A percentile compares a stretch with the other conserved stretches of the same genome.
Evolutionary conservation across 1,140 invertebrate species (phyloP).

Genomic region (Lanistes nyassanus): DNA sequence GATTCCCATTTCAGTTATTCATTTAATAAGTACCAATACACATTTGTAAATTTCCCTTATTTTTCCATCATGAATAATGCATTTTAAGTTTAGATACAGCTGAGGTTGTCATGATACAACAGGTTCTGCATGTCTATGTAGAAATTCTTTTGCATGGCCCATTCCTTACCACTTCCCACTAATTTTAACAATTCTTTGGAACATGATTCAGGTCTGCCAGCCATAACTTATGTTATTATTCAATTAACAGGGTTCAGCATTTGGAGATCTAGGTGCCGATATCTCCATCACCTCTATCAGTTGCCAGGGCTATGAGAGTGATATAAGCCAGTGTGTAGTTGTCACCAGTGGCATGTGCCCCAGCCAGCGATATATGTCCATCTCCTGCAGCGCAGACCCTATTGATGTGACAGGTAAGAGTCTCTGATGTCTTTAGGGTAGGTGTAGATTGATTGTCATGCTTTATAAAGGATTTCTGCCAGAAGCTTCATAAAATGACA

Average conservation of each 20-base stretch:
- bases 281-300: slow-evolving; percentile 29
- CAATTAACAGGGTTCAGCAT: slow-evolving; percentile 27
- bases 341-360: slow-evolving; percentile 30
- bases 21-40: neutral
- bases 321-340: slow-evolving; percentile 32
- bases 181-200: too few relatives aligned
- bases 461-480: neutral
- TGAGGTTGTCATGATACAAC: too few relatives aligned
- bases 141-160: too few relatives aligned
- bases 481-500: neutral
- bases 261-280: slow-evolving; percentile 38
- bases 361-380: slow-evolving; percentile 39
- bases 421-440: neutral
- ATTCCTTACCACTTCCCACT: too few relatives aligned
- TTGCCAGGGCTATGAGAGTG: slow-evolving; percentile 33
- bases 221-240: neutral
- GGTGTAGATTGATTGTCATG: neutral
- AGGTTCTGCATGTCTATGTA: too few relatives aligned
- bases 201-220: neutral
- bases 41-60: neutral
- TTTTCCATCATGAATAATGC: neutral
- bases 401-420: slow-evolving; percentile 37
- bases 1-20: too few relatives aligned
- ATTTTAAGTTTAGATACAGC: too few relatives aligned
- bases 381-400: slow-evolving; percentile 38